Percentiles rank a stretch among this genome's conserved stretches.
phyloP scores from a whole-genome alignment of 2,888 invertebrate genomes.

The Leptinotarsa tumamoca region DNA sequence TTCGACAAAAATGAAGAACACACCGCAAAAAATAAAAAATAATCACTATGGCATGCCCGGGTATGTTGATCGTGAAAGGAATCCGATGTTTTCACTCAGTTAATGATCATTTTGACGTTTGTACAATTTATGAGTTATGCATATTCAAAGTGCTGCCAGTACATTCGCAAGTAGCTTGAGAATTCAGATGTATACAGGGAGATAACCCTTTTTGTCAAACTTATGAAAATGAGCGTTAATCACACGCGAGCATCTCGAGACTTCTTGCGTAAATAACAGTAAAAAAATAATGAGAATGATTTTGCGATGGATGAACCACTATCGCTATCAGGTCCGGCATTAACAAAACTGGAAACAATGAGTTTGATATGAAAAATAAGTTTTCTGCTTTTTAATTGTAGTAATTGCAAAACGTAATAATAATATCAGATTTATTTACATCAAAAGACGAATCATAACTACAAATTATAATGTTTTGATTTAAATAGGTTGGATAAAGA shows the following conservation, averaged over 20 bases:
- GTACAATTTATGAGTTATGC: slow-evolving; percentile 29
- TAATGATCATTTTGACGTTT: slow-evolving; percentile 21
- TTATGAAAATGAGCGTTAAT: slow-evolving; percentile 40
- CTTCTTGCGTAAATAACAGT: slow-evolving; percentile 34
- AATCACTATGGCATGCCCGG: slow-evolving; percentile 9
- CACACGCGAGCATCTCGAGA: slow-evolving; percentile 34
- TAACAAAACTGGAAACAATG: neutral
- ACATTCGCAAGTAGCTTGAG: slow-evolving; percentile 20
- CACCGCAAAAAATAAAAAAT: slow-evolving; percentile 6
- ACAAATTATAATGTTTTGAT: too few relatives aligned
- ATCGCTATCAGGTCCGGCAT: slow-evolving; percentile 4
- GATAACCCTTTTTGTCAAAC: slow-evolving; percentile 41
- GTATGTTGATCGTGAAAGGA: slow-evolving; percentile 19
- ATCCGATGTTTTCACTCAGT: slow-evolving; percentile 18
- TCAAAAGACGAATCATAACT: too few relatives aligned
- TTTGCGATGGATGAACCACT: slow-evolving; percentile 37
- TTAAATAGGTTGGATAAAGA: too few relatives aligned
- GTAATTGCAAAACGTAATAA: too few relatives aligned
- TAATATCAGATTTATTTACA: too few relatives aligned
- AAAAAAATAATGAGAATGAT: slow-evolving; percentile 38
- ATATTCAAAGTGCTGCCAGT: slow-evolving; percentile 27
- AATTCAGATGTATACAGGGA: slow-evolving; percentile 23
- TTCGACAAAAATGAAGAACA: neutral
- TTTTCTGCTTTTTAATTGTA: too few relatives aligned
- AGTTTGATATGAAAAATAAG: too few relatives aligned